Evolutionary conservation across 30 jellyfish, hydroid and myxozoan genomes (phyloP).

Genomic region (Aurelia coerulea): DNA sequence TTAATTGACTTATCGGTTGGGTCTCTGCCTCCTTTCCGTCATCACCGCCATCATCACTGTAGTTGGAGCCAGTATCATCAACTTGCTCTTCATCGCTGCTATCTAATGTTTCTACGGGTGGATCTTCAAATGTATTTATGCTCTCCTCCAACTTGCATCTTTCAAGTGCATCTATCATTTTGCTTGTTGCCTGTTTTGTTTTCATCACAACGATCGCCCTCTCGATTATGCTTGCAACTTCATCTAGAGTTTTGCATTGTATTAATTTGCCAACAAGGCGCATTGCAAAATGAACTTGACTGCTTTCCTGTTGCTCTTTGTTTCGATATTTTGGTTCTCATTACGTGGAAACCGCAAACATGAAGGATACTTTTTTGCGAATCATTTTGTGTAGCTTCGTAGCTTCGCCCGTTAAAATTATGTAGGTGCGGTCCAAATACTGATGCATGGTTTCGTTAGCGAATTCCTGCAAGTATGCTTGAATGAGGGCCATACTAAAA

Average conservation of each 20-base stretch:
- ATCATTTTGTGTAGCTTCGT: background rate
- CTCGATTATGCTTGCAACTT: background rate
- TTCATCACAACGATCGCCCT: background rate
- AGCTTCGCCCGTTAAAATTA: slow-evolving; percentile 7
- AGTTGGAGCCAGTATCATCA: background rate
- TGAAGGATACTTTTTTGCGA: background rate
- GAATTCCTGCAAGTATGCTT: too few species aligned
- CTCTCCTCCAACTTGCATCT: background rate
- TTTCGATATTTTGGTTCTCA: background rate
- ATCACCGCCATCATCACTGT: background rate
- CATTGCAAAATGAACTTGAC: slow-evolving; percentile 21
- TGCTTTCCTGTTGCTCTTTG: slow-evolving; percentile 18
- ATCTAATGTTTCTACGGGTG: too few species aligned
- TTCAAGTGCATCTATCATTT: slow-evolving; percentile 7
- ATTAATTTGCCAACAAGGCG: slow-evolving; percentile 22
- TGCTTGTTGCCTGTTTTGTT: background rate
- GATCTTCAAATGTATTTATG: background rate
- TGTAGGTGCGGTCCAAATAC: slow-evolving; percentile 6
- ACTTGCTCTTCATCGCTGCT: background rate
- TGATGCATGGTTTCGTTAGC: background rate
- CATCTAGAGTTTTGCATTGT: background rate
- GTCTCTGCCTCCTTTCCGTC: background rate
- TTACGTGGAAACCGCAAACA: slow-evolving; percentile 9
- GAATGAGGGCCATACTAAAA: too few species aligned
- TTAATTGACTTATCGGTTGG: background rate